Conservation (phyloP, 1,140 invertebrate genomes). For the Drosophila arawakana region DNA sequence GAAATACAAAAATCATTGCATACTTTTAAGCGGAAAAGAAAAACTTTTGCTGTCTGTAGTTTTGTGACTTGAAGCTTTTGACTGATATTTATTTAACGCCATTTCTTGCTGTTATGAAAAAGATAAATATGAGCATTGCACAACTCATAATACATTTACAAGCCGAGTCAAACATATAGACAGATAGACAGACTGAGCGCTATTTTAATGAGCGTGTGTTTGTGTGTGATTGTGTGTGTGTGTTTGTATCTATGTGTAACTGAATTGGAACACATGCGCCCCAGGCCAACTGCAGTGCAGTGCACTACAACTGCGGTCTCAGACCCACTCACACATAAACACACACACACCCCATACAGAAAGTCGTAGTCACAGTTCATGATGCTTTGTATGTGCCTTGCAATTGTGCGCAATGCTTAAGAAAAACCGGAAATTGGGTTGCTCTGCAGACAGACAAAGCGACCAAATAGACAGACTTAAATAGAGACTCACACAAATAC, state of each 20-base stretch:
- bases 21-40: slow-evolving; percentile 5
- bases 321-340: slow-evolving; percentile 41
- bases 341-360: slow-evolving; percentile 29
- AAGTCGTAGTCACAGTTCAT: slow-evolving; percentile 30
- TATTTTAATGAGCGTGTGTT: slow-evolving; percentile 75
- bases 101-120: slow-evolving; percentile 73
- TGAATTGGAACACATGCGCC: not conserved
- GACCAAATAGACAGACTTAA: slow-evolving; percentile 47
- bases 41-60: slow-evolving; percentile 6
- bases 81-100: slow-evolving; percentile 72
- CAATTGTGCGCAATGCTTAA: slow-evolving; percentile 78
- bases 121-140: slow-evolving; percentile 72
- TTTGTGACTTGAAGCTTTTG: slow-evolving; percentile 19
- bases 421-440: slow-evolving; percentile 82
- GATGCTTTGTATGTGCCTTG: slow-evolving; percentile 51
- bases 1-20: slow-evolving; percentile 11
- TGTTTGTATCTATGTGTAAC: slow-evolving; percentile 24
- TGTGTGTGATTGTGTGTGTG: slow-evolving; percentile 32
- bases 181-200: slow-evolving; percentile 49
- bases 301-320: slow-evolving; percentile 71
- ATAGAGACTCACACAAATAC: slow-evolving; percentile 48
- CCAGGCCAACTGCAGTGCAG: slow-evolving; percentile 53
- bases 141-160: slow-evolving; percentile 78
- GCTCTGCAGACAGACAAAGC: slow-evolving; percentile 72
- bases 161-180: slow-evolving; percentile 42